Evolutionary conservation across 1,140 invertebrate species (phyloP), one percentile per base, ranked within the genome.

Genomic region (Phthorimaea operculella): DNA sequence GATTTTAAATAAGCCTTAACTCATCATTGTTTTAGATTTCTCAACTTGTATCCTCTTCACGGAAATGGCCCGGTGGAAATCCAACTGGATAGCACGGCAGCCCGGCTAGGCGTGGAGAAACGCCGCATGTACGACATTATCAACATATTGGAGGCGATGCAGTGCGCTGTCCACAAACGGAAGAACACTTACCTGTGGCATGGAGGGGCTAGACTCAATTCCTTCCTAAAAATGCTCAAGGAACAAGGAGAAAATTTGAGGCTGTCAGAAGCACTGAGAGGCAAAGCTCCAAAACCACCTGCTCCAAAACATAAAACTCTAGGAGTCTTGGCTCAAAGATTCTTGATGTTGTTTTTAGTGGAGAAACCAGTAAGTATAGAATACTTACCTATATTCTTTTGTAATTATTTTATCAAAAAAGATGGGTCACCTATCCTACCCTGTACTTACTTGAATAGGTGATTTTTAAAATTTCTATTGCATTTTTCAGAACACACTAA

Each of bases 111-210:
- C 6, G 88, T 89, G 9, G 91, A 91, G 72, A 89, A 92, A 64
- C 73, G 92, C 48, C 86, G 92, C 70, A 90, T 93, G 74, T 93
- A 93, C 83, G 92, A 93, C 67, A 93, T 93, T 57, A 91, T 93
- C 34, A 93, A 92, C 83, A 90, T 93, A 50, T 74, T 92, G 50
- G 91, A 92, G 72, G 90, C 91, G 71, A 87, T 92, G 63, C 88
- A 92, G 68, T 91, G 91, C 82, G 89, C 91, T 18, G 88, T 88
- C 10, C 87, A 89, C 61, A 87, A 87, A 64, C 84, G 87, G 34
- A 90, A 89, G 71, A 89, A 90, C 71, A 87, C 87, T 39, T 90
- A 90, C 64, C 67, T 86, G 9, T 90, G 89, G 89, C 87, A 87
- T 77, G 89, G 88, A 51, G 80, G 76, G 12, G 66, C 81, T 64